These are phyloP conservation scores for Chorisops tibialis DNA, from an alignment of 2,888 invertebrate genomes.

Conservation along the genomic window DNA sequence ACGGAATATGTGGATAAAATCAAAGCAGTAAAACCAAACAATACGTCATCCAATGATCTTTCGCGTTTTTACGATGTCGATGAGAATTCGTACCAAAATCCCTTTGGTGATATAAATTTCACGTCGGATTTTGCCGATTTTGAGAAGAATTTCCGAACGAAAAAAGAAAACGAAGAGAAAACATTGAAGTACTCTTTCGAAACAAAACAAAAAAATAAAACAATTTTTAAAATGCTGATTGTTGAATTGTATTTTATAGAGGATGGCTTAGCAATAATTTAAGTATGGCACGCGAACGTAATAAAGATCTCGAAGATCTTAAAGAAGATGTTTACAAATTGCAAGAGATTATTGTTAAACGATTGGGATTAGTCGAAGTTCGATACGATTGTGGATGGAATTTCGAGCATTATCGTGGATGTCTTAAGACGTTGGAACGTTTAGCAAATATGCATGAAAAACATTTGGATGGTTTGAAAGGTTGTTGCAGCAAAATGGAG, in stretches of 20 bases:
- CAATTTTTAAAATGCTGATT: conserved; percentile 34
- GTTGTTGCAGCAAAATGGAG: conserved; percentile 41
- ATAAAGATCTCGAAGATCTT: conserved; percentile 62
- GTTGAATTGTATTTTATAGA: conserved; percentile 51
- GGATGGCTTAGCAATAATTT: conserved; percentile 74
- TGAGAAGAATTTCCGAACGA: conserved; percentile 33
- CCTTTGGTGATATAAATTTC: conserved; percentile 35
- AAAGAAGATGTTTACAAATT: conserved; percentile 68
- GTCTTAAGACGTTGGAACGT: conserved; percentile 76
- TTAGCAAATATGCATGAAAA: conserved; percentile 72
- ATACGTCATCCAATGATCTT: conserved; percentile 15
- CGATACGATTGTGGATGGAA: conserved; percentile 86
- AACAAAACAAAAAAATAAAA: no score
- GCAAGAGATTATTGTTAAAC: conserved; percentile 42
- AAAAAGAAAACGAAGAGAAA: conserved; percentile 30
- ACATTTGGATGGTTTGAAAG: conserved; percentile 65
- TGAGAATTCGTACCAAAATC: conserved; percentile 7
- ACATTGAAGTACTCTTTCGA: conserved; percentile 33
- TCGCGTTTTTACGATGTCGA: conserved; percentile 24
- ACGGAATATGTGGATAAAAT: conserved; percentile 84
- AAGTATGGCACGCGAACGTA: conserved; percentile 63
- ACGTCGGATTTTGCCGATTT: conserved; percentile 34
- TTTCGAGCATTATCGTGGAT: conserved; percentile 85
- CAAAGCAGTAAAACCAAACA: conserved; percentile 34
- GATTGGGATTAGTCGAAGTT: conserved; percentile 59